Evolutionary conservation across 2,888 invertebrate genomes (phyloP), one percentile per base, ranked within the genome.

Genomic region (Drosophila phalerata): DNA sequence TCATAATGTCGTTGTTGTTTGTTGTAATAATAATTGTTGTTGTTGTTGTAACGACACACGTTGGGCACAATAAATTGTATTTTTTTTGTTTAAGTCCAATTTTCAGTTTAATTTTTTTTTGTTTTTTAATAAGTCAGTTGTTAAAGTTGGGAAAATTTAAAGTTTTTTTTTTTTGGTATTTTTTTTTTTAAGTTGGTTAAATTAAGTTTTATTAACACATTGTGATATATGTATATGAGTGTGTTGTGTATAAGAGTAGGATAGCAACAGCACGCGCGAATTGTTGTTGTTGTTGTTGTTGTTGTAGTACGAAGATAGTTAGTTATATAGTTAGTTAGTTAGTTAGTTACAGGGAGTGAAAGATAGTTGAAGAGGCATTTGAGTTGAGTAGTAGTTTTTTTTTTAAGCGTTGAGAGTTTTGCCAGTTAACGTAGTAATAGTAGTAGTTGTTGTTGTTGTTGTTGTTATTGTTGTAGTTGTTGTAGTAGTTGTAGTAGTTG

Each of bases 341-440:
- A 58, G 71, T 66, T 72, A 73, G 71, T 74, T 68, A 82, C 52
- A 82, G 76, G 63, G 69, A 72, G 63, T 71, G 58, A 78, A 76
- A 76, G 52, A 86, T 70, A 81, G 69, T 84, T 86, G 86, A 77
- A 80, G 88, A 88, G 80, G 77, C 80, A 79, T 73, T 87, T 72
- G 77, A 86, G 75, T 81, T 83, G 77, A 83, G 69, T 67, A 6
- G 17, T 32, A n/a, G n/a, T n/a, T n/a, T 47, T 53, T 62, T 60
- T 61, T 42, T 61, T 42, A 72, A 70, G 71, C 74, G 81, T 82
- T 85, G 85, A 64, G 58, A 73, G 79, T 73, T 76, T 76, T 70
- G 73, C 66, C 71, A 75, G 75, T 75, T 75, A 57, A 48, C 69
- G 66, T 73, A 45, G 73, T 43, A 47, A 42, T 53, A 43, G 53